These are phyloP conservation scores for Tipula confusa DNA, from an alignment of 2,888 invertebrate species.

Conservation along the genomic window DNA sequence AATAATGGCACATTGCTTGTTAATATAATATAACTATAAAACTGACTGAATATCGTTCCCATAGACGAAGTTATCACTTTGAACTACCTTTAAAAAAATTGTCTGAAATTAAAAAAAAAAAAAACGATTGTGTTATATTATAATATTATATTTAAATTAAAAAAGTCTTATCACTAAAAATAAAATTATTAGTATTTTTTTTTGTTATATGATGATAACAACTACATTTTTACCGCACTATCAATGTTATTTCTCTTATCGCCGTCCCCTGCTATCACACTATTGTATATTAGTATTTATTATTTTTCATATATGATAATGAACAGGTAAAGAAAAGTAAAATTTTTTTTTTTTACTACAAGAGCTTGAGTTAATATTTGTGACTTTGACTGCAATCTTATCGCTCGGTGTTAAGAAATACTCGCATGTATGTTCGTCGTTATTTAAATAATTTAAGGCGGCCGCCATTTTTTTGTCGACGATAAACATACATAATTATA, in stretches of 20 bases:
- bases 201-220: not conserved
- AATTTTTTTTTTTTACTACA: not conserved
- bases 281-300: not conserved
- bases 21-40: not conserved
- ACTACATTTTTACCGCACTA: constrained; percentile 20
- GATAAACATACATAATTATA: not conserved
- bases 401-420: not conserved
- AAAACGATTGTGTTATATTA: not conserved
- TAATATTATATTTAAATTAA: not conserved
- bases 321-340: not conserved
- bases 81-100: constrained; percentile 7
- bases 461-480: not conserved
- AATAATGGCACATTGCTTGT: not conserved
- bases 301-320: not conserved
- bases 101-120: constrained; percentile 1
- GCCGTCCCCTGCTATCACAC: not conserved
- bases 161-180: not conserved
- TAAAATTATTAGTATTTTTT: not conserved
- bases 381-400: not conserved
- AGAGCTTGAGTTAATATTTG: not conserved
- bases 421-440: not conserved
- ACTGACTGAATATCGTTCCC: not conserved
- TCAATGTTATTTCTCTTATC: not conserved
- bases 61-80: not conserved
- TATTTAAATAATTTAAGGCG: not conserved